Percentiles rank a stretch among this genome's conserved stretches.
Evolutionary conservation across 1,140 invertebrate genomes (phyloP).

Genomic region (Drosophila lacertosa): DNA sequence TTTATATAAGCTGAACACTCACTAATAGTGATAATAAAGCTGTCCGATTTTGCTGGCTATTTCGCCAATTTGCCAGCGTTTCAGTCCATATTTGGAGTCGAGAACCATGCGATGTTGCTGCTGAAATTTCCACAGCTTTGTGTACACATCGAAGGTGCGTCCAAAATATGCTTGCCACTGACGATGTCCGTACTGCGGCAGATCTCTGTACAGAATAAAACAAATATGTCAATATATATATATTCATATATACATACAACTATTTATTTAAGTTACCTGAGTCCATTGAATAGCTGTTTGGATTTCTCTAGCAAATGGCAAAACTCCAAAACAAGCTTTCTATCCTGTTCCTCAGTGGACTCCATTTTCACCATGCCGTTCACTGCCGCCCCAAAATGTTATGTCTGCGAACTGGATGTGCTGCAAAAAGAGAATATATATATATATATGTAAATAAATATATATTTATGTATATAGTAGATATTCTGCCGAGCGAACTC

Average conservation of each 20-base stretch:
- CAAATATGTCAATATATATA: not conserved
- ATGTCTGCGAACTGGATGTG: constrained; percentile 69
- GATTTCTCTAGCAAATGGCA: constrained; percentile 98
- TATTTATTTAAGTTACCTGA: constrained; percentile 87
- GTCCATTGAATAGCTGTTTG: constrained; percentile 98
- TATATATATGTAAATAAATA: not conserved
- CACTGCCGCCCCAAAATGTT: constrained; percentile 79
- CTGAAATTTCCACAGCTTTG: constrained; percentile 99
- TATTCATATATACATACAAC: too few relatives aligned
- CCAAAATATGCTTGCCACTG: constrained; percentile 99
- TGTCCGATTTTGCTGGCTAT: constrained; percentile 99
- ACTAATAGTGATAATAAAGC: constrained; percentile 99
- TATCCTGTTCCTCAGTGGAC: constrained; percentile 93
- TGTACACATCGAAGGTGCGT: constrained; percentile 98
- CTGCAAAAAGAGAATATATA: constrained; percentile 33
- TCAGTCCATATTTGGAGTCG: constrained; percentile 97
- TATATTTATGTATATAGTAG: too few relatives aligned
- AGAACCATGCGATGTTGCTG: constrained; percentile 97
- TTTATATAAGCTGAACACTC: constrained; percentile 84
- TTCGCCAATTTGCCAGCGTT: constrained; percentile 99
- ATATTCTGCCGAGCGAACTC: too few relatives aligned
- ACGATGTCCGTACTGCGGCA: constrained; percentile 98
- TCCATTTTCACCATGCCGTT: constrained; percentile 87
- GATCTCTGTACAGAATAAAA: constrained; percentile 88
- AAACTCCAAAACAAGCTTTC: constrained; percentile 98